Evolutionary conservation across 2,113 vertebrate species (phyloP).

Genomic region (Martes martes): DNA sequence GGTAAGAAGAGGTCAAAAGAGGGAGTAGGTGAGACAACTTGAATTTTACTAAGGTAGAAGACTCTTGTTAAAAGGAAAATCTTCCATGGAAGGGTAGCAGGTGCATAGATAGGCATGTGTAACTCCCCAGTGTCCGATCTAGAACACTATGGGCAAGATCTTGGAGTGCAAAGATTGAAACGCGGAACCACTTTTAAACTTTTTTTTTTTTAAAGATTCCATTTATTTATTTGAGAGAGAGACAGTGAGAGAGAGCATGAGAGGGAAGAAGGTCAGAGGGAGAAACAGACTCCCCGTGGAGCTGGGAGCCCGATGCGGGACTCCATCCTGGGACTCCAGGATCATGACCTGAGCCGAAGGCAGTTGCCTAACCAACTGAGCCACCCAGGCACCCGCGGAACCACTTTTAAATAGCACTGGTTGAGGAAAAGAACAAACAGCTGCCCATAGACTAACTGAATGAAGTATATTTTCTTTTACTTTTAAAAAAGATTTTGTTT

Average conservation of each 20-base stretch:
- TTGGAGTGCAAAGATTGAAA: neutral
- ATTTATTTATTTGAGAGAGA: too few species aligned
- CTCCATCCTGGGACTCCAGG: too few species aligned
- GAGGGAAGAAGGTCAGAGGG: too few species aligned
- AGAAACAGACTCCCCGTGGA: too few species aligned
- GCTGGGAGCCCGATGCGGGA: too few species aligned
- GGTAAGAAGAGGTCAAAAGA: neutral
- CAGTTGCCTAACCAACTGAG: too few species aligned
- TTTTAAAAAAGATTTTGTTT: neutral
- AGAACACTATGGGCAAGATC: neutral
- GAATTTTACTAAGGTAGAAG: neutral
- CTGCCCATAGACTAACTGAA: neutral
- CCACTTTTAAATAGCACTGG: neutral
- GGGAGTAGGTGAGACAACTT: neutral
- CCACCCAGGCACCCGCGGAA: neutral
- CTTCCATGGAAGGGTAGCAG: neutral
- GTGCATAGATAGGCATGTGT: neutral
- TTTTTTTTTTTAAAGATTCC: too few species aligned
- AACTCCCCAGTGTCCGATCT: neutral
- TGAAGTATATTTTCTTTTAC: neutral
- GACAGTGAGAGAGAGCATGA: too few species aligned
- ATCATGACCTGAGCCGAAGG: too few species aligned
- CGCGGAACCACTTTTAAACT: neutral
- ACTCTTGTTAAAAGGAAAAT: neutral
- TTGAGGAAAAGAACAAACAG: neutral